Conservation (phyloP, 2,113 vertebrate species). For the Dasyurus viverrinus region DNA sequence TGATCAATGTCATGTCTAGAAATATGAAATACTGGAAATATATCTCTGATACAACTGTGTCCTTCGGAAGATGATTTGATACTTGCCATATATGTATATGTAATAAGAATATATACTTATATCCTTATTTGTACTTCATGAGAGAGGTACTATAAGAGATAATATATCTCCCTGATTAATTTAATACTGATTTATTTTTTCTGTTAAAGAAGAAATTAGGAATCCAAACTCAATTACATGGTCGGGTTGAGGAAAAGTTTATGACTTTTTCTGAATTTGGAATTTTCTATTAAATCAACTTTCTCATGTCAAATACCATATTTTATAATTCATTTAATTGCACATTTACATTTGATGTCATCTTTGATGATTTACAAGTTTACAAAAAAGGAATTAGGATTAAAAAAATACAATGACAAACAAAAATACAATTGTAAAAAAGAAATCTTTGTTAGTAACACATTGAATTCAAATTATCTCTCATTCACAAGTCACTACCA, state of each 20-base stretch:
- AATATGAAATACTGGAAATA: not conserved
- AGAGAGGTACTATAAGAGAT: not conserved
- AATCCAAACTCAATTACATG: not conserved
- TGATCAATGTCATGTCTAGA: not conserved
- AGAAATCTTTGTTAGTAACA: not conserved
- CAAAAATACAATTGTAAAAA: conserved; percentile 4
- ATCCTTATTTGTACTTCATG: not conserved
- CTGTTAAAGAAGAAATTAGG: conserved; percentile 31
- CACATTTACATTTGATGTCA: conserved; percentile 35
- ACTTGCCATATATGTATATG: not conserved
- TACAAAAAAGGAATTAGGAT: conserved; percentile 44
- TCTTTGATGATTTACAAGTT: conserved; percentile 39
- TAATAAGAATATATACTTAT: not conserved
- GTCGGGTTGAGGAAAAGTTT: conserved; percentile 47
- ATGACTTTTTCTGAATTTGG: conserved; percentile 14
- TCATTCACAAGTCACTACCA: not conserved
- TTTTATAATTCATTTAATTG: conserved; percentile 24
- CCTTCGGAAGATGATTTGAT: not conserved
- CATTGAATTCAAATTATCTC: not conserved
- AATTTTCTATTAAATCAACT: not conserved
- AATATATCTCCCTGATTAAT: not conserved
- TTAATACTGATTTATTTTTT: not conserved
- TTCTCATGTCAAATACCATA: not conserved
- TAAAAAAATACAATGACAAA: conserved; percentile 1
- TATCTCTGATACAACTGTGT: not conserved